phyloP scores from a whole-genome alignment of 2,797 vertebrate genomes.

The Scomberomorus guttatus region DNA sequence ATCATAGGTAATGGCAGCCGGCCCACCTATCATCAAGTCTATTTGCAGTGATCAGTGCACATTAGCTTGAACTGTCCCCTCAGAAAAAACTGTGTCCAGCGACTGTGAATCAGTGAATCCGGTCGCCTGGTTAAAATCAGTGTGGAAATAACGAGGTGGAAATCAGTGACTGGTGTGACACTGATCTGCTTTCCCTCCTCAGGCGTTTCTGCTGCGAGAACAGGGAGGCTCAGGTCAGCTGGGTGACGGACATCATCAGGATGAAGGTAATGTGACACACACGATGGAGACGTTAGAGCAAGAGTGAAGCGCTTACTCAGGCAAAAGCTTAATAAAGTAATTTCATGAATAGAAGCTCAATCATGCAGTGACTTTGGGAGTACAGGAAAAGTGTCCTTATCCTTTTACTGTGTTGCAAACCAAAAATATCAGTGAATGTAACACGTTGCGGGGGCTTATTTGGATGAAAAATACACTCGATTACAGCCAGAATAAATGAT shows the following conservation, averaged over 20 bases:
- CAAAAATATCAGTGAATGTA: constrained; percentile 33
- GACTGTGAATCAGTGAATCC: constrained; percentile 10
- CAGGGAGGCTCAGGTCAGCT: constrained; percentile 89
- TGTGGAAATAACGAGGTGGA: constrained; percentile 32
- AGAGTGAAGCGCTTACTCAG: neutral
- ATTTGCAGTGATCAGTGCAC: constrained; percentile 16
- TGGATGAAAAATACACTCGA: constrained; percentile 45
- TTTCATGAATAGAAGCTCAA: constrained; percentile 22
- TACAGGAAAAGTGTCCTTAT: constrained; percentile 2
- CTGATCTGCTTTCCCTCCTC: constrained; percentile 44
- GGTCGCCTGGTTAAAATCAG: constrained; percentile 42
- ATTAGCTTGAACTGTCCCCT: constrained; percentile 24
- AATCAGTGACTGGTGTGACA: constrained; percentile 32
- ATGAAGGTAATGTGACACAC: constrained; percentile 88
- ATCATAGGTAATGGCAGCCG: constrained; percentile 25
- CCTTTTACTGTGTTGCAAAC: constrained; percentile 1
- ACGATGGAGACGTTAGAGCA: neutral
- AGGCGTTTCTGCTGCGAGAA: constrained; percentile 96
- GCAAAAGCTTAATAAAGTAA: constrained; percentile 17
- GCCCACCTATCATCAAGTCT: constrained; percentile 16
- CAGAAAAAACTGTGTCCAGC: constrained; percentile 1
- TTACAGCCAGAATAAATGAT: constrained; percentile 50
- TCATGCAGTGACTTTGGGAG: neutral
- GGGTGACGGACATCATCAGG: constrained; percentile 92
- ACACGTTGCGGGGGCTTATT: constrained; percentile 12